phyloP scores from a whole-genome alignment of 2,797 vertebrate genomes.

The Anguilla anguilla region DNA sequence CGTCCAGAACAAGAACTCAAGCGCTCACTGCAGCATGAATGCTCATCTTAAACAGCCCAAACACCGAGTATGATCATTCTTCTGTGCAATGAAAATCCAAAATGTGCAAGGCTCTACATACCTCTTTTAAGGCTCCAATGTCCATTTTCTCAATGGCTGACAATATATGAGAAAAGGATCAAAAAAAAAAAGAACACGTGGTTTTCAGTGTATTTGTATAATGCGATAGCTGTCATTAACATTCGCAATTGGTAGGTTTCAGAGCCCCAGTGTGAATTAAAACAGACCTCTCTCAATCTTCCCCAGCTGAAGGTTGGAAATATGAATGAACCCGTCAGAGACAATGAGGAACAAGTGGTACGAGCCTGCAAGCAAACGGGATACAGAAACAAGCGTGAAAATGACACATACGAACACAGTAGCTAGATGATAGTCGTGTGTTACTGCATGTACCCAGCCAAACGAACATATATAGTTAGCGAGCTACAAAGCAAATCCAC shows the following conservation, averaged over 20 bases:
- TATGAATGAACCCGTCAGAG: constrained; percentile 82
- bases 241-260: not conserved
- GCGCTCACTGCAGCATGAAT: not conserved
- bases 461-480: too few species aligned
- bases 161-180: constrained; percentile 25
- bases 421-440: too few species aligned
- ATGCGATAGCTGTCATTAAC: not conserved
- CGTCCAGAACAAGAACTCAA: not conserved
- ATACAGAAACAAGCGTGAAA: not conserved
- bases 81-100: not conserved
- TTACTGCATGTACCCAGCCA: too few species aligned
- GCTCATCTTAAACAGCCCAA: not conserved
- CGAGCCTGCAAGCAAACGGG: constrained; percentile 68
- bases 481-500: too few species aligned
- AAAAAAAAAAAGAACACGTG: not conserved
- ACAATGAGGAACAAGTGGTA: constrained; percentile 84
- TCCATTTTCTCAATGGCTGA: constrained; percentile 84
- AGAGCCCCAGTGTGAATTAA: not conserved
- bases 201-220: not conserved
- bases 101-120: constrained; percentile 49
- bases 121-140: constrained; percentile 76
- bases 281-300: constrained; percentile 82
- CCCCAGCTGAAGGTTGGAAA: constrained; percentile 82
- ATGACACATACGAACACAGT: not conserved
- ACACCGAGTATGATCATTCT: not conserved